Conservation (phyloP, 2,888 invertebrate species). For the Thera britannica region DNA sequence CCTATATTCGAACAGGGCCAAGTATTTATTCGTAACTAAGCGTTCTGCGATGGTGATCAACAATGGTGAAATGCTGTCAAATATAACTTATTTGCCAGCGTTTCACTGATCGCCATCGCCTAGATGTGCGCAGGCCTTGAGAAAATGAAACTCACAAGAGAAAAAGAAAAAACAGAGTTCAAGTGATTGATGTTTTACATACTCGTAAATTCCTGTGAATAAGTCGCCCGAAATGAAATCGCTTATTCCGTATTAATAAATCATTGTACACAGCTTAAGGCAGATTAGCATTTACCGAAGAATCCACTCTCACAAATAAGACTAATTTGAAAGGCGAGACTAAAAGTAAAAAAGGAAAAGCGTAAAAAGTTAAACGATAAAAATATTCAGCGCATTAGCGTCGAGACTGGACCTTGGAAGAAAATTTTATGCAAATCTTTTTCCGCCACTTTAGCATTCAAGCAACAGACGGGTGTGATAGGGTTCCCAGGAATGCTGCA, state of each 20-base stretch:
- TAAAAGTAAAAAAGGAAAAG: constrained; percentile 41
- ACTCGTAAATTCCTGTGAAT: neutral
- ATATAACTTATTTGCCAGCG: too few relatives aligned
- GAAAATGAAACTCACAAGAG: too few relatives aligned
- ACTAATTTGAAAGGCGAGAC: constrained; percentile 44
- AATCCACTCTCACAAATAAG: constrained; percentile 41
- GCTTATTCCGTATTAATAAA: constrained; percentile 19
- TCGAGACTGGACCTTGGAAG: constrained; percentile 66
- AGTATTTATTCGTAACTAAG: too few relatives aligned
- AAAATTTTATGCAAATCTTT: constrained; percentile 81
- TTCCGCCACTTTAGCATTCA: constrained; percentile 77
- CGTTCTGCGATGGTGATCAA: too few relatives aligned
- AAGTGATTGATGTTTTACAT: neutral
- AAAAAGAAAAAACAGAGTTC: too few relatives aligned
- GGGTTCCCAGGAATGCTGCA: constrained; percentile 48
- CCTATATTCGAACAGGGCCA: too few relatives aligned
- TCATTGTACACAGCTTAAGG: constrained; percentile 24
- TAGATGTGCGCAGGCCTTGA: too few relatives aligned
- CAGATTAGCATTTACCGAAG: constrained; percentile 40
- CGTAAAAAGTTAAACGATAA: constrained; percentile 48
- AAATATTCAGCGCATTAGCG: constrained; percentile 54
- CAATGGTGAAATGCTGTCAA: too few relatives aligned
- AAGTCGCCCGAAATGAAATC: neutral
- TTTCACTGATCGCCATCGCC: too few relatives aligned
- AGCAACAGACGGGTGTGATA: constrained; percentile 62